phyloP scores from a whole-genome alignment of 2,888 invertebrate species.

The Clunio marinus region DNA sequence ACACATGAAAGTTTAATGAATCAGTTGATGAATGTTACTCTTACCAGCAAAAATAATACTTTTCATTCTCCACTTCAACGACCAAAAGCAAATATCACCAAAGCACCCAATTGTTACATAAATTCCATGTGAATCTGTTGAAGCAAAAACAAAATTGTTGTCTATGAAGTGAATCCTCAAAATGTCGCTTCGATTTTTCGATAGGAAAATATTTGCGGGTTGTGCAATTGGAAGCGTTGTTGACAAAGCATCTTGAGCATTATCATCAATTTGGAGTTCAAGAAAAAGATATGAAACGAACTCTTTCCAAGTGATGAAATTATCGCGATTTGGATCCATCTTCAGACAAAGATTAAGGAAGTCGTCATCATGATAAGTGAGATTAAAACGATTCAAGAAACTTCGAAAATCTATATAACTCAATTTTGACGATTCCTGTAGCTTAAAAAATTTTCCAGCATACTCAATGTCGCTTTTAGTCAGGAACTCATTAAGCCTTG shows the following conservation, averaged over 20 bases:
- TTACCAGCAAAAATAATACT: neutral
- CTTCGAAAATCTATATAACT: too few relatives aligned
- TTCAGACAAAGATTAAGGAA: constrained; percentile 42
- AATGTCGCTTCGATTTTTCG: neutral
- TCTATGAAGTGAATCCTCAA: neutral
- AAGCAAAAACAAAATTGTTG: neutral
- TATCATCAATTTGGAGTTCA: constrained; percentile 65
- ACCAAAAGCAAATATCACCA: constrained; percentile 16
- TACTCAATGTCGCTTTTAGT: too few relatives aligned
- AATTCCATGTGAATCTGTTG: neutral
- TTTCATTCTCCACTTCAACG: constrained; percentile 21
- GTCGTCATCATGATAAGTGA: constrained; percentile 2
- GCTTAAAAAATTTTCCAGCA: too few relatives aligned
- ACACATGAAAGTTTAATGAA: neutral
- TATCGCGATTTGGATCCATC: constrained; percentile 59
- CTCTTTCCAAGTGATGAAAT: constrained; percentile 67
- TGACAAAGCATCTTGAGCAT: neutral
- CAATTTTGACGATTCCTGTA: too few relatives aligned
- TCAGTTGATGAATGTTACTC: neutral
- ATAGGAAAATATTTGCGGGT: constrained; percentile 4
- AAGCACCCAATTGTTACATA: constrained; percentile 1
- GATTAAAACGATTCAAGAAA: neutral
- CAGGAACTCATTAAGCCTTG: too few relatives aligned
- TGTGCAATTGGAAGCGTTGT: constrained; percentile 3
- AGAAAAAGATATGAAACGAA: constrained; percentile 70